Evolutionary conservation across 2,797 vertebrate genomes (phyloP).

Genomic region (Philypnodon macrostomus): DNA sequence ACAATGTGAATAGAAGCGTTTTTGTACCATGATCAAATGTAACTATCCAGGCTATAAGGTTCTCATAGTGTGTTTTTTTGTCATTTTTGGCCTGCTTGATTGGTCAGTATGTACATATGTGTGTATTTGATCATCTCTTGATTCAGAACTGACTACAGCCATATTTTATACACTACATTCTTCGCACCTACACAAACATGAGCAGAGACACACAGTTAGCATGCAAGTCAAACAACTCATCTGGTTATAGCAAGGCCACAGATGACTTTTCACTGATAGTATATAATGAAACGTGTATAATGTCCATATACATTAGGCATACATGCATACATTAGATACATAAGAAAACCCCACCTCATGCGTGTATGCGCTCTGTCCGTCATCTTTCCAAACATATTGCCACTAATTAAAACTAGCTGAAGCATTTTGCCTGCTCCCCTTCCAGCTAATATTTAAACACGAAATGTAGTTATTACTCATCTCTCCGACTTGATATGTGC

Average conservation of each 20-base stretch:
- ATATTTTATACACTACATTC: conserved; percentile 39
- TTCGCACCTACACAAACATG: conserved; percentile 21
- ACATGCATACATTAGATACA: conserved; percentile 32
- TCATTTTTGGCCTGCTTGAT: conserved; percentile 56
- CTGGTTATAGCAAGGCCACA: conserved; percentile 33
- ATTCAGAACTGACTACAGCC: conserved; percentile 41
- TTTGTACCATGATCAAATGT: conserved; percentile 40
- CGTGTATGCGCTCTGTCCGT: conserved; percentile 60
- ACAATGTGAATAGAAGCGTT: conserved; percentile 38
- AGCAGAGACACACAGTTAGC: conserved; percentile 38
- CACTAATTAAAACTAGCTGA: conserved; percentile 71
- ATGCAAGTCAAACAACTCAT: conserved; percentile 53
- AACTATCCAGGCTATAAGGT: conserved; percentile 55
- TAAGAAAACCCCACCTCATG: conserved; percentile 47
- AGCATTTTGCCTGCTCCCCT: conserved; percentile 77
- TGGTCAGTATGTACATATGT: conserved; percentile 68
- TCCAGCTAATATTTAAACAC: conserved; percentile 75
- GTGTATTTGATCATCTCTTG: conserved; percentile 48
- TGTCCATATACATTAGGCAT: conserved; percentile 48
- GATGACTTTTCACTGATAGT: conserved; percentile 51
- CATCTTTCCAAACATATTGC: conserved; percentile 58
- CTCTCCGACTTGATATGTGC: conserved; percentile 62
- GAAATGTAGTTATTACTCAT: conserved; percentile 74
- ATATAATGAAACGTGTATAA: too few species aligned
- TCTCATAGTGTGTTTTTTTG: conserved; percentile 48